Percentiles rank a stretch among this genome's conserved stretches.
phyloP scores from a whole-genome alignment of 2,113 vertebrate species.

The Pimephales promelas region DNA sequence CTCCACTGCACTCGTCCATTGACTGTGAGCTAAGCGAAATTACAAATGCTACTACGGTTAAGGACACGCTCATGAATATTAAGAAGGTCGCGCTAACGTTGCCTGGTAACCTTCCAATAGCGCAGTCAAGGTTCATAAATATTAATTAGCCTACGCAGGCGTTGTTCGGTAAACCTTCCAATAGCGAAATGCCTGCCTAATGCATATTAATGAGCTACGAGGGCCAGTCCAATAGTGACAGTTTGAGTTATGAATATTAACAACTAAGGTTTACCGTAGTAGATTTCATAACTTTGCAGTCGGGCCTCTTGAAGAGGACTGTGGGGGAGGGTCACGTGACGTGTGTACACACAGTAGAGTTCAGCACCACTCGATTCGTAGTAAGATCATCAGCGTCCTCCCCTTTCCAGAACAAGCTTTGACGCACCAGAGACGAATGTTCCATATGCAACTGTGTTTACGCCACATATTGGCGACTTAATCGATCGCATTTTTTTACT shows the following conservation, averaged over 20 bases:
- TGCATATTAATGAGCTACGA: background rate
- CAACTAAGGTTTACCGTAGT: background rate
- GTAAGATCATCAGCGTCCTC: conserved; percentile 70
- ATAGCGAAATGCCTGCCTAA: background rate
- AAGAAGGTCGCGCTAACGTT: background rate
- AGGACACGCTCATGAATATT: background rate
- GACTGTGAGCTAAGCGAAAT: conserved; percentile 50
- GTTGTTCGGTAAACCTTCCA: background rate
- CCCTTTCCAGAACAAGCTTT: conserved; percentile 66
- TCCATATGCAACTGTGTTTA: conserved; percentile 44
- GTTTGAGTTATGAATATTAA: background rate
- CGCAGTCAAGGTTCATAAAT: background rate
- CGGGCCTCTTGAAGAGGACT: conserved; percentile 55
- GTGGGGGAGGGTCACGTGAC: conserved; percentile 82
- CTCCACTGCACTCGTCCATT: conserved; percentile 61
- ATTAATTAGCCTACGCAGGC: background rate
- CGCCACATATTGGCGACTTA: conserved; percentile 22
- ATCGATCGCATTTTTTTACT: conserved; percentile 12
- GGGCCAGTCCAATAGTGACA: background rate
- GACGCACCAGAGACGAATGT: conserved; percentile 61
- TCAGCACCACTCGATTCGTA: conserved; percentile 68
- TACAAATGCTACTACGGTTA: background rate
- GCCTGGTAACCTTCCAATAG: background rate
- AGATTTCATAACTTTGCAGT: background rate
- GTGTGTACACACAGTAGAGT: conserved; percentile 78